These are phyloP conservation scores for Ciconia stormi DNA, from an alignment of 2,113 vertebrate species.

Conservation along the genomic window DNA sequence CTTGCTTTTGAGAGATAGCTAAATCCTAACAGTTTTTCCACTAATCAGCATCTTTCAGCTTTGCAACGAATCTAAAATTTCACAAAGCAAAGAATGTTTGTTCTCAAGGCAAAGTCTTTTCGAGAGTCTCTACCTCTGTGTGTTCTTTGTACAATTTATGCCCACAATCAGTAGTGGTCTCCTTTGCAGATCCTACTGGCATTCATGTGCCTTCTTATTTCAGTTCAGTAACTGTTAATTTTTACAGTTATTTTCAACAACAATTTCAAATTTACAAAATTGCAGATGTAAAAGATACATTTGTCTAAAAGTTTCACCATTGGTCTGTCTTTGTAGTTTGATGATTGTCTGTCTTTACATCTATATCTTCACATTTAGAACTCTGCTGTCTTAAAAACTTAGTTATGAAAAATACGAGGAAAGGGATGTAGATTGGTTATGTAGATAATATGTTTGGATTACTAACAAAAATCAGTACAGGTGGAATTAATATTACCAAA, in stretches of 20 bases:
- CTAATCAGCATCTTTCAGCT: conserved; percentile 23
- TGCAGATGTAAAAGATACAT: conserved; percentile 55
- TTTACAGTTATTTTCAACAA: not conserved
- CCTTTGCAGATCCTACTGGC: not conserved
- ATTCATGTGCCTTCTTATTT: not conserved
- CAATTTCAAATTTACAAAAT: not conserved
- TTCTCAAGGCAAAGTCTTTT: not conserved
- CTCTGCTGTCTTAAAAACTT: conserved; percentile 16
- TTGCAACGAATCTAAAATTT: not conserved
- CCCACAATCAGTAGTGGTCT: not conserved
- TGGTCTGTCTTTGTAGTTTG: conserved; percentile 7
- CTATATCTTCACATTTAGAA: not conserved
- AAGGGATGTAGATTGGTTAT: not conserved
- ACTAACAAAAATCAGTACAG: not conserved
- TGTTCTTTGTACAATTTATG: conserved; percentile 11
- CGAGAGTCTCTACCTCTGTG: not conserved
- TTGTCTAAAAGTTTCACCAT: not conserved
- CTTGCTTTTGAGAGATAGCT: conserved; percentile 10
- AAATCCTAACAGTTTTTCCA: not conserved
- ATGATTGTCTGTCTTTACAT: conserved; percentile 33
- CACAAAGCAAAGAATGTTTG: not conserved
- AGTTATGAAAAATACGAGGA: not conserved
- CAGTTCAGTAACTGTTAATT: not conserved
- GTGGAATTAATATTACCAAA: not conserved
- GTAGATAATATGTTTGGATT: not conserved